Base-by-base conservation (phyloP, 2,888 invertebrate genomes). In the Torymus tubicola region DNA sequence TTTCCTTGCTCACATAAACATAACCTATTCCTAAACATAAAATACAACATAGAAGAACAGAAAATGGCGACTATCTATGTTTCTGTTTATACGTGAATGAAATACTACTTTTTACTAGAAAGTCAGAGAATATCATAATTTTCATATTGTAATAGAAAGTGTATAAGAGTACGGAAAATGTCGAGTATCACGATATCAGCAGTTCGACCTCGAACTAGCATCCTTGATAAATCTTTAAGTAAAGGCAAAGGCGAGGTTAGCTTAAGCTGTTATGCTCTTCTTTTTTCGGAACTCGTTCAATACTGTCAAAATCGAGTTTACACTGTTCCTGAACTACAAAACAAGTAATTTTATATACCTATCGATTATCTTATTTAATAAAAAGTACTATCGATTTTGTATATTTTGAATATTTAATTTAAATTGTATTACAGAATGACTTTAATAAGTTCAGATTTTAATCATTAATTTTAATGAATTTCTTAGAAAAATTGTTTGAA, bases 211-310 rank as follows among this genome's bases (percentile, higher is more conserved):
- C 94, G 95, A 88, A 93, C 95, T 0, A 96, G 95, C 84, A 97
- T 98, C 86, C 92, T 98, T 21, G 98, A 98, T 90, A 97, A 97
- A 91, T 96, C 97, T 1, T 90, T 98, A 1, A 97, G 97, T 86
- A 96, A 97, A 92, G 98, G 98, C 10, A 97, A 97, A 91, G 95
- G 96, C 16, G 98, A 98, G 93, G 95, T 98, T 78, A 98, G 97
- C 69, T 91, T 98, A 73, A 97, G 97, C 85, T 95, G 97, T 86
- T 99, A 97, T 92, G 98, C 99, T 0, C 93, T 99, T 68, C 92
- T 99, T 78, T 99, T 99, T 91, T 98, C 99, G 21, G 99, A 99
- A 93, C 95, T 99, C 83, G 98, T 99, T 1, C 98, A 99, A 90
- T 99, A 99, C 92, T 98, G 98, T 88, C 99, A 99, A 92, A 98